A percentile compares a stretch with the other conserved stretches of the same genome.
Evolutionary conservation across 2,888 invertebrate genomes (phyloP).

Genomic region (Metellina segmentata): DNA sequence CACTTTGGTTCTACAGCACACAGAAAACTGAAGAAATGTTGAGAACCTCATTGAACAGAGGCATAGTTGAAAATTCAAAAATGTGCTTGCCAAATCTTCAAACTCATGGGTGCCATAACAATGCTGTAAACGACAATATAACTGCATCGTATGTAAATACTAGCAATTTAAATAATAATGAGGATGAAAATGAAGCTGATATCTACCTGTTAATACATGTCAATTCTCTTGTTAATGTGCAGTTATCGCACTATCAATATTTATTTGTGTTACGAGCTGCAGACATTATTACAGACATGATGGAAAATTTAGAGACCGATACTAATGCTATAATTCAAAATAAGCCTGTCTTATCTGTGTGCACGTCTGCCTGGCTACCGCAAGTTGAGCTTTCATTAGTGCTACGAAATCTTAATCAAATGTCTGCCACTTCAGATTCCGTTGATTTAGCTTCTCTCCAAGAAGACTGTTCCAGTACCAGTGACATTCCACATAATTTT

Average conservation of each 20-base stretch:
- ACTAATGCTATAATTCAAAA: slow-evolving; percentile 69
- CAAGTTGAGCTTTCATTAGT: slow-evolving; percentile 73
- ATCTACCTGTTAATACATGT: slow-evolving; percentile 89
- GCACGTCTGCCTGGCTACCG: slow-evolving; percentile 68
- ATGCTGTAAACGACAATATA: slow-evolving; percentile 22
- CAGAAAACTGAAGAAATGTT: slow-evolving; percentile 64
- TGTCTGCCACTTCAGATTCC: slow-evolving; percentile 75
- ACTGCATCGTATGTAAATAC: slow-evolving; percentile 22
- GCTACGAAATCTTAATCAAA: slow-evolving; percentile 65
- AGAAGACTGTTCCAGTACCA: slow-evolving; percentile 74
- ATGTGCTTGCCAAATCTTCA: slow-evolving; percentile 63
- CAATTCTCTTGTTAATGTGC: slow-evolving; percentile 91
- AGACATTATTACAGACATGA: slow-evolving; percentile 75
- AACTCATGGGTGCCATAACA: slow-evolving; percentile 64
- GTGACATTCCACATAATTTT: slow-evolving; percentile 67
- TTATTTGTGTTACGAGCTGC: slow-evolving; percentile 76
- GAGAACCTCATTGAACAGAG: slow-evolving; percentile 40
- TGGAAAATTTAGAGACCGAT: slow-evolving; percentile 69
- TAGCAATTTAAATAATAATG: slow-evolving; percentile 52
- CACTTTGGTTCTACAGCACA: slow-evolving; percentile 89
- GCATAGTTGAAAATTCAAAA: slow-evolving; percentile 36
- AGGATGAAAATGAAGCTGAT: slow-evolving; percentile 75
- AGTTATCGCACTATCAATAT: slow-evolving; percentile 83
- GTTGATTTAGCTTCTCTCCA: slow-evolving; percentile 74
- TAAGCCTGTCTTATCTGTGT: slow-evolving; percentile 59